Percentiles rank a stretch among this genome's conserved stretches.
These are phyloP conservation scores for Gambusia holbrooki DNA, from an alignment of 2,113 vertebrate genomes.

Conservation along the genomic window DNA sequence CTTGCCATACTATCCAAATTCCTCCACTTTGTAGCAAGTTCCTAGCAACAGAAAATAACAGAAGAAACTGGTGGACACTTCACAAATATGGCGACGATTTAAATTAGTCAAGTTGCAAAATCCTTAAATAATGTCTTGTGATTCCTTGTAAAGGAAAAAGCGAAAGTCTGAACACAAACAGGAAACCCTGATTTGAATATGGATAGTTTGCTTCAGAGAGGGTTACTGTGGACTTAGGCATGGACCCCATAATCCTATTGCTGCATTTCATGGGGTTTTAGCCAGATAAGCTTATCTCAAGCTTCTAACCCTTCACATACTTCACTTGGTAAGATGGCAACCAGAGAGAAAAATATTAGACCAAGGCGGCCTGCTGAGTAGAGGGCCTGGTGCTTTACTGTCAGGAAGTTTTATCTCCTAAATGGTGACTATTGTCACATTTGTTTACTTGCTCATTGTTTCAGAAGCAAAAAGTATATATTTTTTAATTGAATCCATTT, in stretches of 20 bases:
- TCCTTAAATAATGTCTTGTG: not conserved
- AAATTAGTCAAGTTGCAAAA: not conserved
- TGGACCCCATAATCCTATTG: conserved; percentile 84
- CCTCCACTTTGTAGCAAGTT: no score
- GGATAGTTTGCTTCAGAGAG: conserved; percentile 68
- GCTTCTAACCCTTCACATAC: conserved; percentile 56
- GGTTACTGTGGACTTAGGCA: conserved; percentile 76
- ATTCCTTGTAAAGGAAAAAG: conserved; percentile 39
- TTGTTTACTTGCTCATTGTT: not conserved
- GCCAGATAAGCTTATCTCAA: conserved; percentile 73
- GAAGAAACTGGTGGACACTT: no score
- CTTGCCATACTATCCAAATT: no score
- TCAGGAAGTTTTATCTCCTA: not conserved
- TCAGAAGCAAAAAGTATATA: no score
- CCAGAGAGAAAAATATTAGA: conserved; percentile 18
- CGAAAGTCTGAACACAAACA: conserved; percentile 7
- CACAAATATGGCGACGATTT: no score
- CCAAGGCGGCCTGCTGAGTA: no score
- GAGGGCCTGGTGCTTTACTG: not conserved
- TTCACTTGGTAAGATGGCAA: conserved; percentile 57
- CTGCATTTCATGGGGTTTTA: conserved; percentile 89
- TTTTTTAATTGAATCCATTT: no score
- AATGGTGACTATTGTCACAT: not conserved
- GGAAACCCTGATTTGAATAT: conserved; percentile 21
- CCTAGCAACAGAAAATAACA: no score